Base-by-base conservation (phyloP, 2,797 vertebrate species). In the Xerus rutilus region DNA sequence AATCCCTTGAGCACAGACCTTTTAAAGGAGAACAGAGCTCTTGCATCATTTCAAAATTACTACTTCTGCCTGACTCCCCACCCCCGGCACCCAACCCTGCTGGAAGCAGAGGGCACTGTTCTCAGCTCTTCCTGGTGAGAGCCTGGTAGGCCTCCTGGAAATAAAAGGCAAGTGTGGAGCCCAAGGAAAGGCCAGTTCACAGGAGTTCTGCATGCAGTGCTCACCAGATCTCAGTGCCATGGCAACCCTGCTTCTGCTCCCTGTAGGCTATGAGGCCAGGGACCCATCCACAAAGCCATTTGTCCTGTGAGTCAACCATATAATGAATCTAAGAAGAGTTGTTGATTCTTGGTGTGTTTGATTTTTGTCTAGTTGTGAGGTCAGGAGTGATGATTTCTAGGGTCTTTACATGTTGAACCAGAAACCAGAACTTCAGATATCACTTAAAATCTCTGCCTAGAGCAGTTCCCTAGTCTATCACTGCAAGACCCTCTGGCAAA, bases 41-140 rank as follows among this genome's bases (percentile, higher is more conserved):
- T 86, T 43, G n/a, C 4, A 30, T 95, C 86, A 78, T 54, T 93
- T 91, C 49, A 73, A 28, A 77, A 89, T 32, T 39, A 14, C 72
- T 82, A 18, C 7, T 73, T 67, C 77, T 83, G 1, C 54, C 18
- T 0, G 14, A 52, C 52, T 14, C 9, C 15, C 72, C 10, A 59
- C 14, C 10, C 59, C 14, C 49, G 3, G 49, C 49, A 52, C 49
- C 49, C 15, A 14, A 52, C 49, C 49, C 8, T 67, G 7, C 6
- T 91, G 35, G 25, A 89, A 85, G 15, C 28, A 57, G 43, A 74
- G 13, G 30, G 5, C 9, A 43, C 49, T 74, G 85, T 72, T 73
- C 69, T 67, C 57, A 67, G 47, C 52, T 65, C 35, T 65, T 88
- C 23, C 72, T 17, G 28, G 5, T 73, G 32, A 93, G n/a, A 57